phyloP scores from a whole-genome alignment of 2,888 invertebrate genomes.

The Polymixis flavicincta region DNA sequence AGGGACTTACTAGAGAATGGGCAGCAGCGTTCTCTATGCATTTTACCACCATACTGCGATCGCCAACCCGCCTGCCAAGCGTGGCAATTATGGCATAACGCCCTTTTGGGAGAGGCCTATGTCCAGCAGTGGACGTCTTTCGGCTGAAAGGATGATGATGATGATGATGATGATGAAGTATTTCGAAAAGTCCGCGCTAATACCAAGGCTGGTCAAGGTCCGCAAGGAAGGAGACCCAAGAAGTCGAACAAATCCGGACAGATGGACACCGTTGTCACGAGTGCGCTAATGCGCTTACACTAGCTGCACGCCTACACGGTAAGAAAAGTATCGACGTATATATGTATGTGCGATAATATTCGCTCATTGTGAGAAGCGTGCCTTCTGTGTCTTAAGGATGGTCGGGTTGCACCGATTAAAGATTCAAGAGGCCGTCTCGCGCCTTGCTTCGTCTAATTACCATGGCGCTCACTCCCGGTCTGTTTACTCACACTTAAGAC shows the following conservation, averaged over 20 bases:
- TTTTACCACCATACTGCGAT: too few relatives aligned
- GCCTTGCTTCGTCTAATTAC: constrained; percentile 80
- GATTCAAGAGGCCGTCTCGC: constrained; percentile 79
- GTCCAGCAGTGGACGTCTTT: too few relatives aligned
- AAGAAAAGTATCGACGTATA: background rate
- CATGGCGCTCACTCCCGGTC: constrained; percentile 78
- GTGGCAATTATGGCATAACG: too few relatives aligned
- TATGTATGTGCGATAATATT: too few relatives aligned
- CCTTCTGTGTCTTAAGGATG: constrained; percentile 44
- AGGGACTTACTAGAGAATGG: too few relatives aligned
- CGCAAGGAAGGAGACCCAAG: background rate
- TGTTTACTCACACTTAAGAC: constrained; percentile 81
- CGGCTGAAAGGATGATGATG: too few relatives aligned
- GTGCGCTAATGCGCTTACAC: background rate
- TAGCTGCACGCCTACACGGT: too few relatives aligned
- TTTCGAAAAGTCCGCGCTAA: background rate
- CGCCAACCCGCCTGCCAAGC: too few relatives aligned
- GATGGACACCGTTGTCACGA: background rate
- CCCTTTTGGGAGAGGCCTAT: too few relatives aligned
- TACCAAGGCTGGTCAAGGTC: background rate
- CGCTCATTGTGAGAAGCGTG: background rate
- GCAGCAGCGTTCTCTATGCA: too few relatives aligned
- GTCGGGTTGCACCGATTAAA: constrained; percentile 80
- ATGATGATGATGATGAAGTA: too few relatives aligned
- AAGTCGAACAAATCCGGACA: background rate